Conservation (phyloP, 2,797 vertebrate species). For the Spatula clypeata region DNA sequence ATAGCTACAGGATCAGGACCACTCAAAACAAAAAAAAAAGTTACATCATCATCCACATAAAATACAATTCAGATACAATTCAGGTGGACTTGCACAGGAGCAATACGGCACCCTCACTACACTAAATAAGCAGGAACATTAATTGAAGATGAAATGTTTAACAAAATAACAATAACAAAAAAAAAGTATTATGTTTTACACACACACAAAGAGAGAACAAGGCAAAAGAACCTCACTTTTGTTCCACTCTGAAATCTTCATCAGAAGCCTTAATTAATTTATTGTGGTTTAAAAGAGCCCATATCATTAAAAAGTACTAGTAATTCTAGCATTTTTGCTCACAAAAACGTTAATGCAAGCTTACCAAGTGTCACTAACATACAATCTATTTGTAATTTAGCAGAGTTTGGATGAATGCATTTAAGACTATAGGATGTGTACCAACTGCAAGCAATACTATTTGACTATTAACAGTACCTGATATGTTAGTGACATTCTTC, state of each 20-base stretch:
- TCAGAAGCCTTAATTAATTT: background rate
- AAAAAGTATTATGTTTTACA: background rate
- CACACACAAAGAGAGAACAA: background rate
- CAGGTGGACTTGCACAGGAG: background rate
- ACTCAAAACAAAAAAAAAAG: rapidly evolving
- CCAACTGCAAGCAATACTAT: background rate
- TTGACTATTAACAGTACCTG: background rate
- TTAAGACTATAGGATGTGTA: background rate
- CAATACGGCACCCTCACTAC: background rate
- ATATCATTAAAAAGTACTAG: background rate
- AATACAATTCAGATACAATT: background rate
- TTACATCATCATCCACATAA: background rate
- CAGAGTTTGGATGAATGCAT: background rate
- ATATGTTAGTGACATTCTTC: background rate
- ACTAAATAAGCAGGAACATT: background rate
- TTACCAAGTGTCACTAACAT: background rate
- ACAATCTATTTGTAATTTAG: background rate
- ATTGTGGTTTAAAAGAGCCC: background rate
- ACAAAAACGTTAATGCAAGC: background rate
- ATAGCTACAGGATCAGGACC: background rate
- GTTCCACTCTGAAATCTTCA: background rate
- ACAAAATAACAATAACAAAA: background rate
- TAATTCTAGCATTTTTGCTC: background rate
- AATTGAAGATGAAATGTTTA: background rate
- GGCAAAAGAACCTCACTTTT: background rate